Evolutionary conservation across 2,113 vertebrate genomes (phyloP).

Genomic region (Polyodon spathula): DNA sequence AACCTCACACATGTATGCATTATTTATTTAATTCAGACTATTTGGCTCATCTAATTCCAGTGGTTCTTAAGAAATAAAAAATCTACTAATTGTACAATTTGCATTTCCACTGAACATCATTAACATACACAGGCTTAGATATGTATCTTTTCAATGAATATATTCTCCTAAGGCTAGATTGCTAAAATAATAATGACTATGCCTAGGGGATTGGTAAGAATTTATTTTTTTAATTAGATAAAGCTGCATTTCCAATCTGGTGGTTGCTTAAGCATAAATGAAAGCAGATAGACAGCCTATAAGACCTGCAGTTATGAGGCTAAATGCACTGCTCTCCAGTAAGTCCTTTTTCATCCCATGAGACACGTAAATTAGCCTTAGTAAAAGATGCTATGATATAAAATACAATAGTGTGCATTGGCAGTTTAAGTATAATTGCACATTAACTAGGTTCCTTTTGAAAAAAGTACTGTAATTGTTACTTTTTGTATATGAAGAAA

Average conservation of each 20-base stretch:
- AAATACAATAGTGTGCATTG: no score
- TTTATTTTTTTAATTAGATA: constrained; percentile 62
- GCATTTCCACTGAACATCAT: constrained; percentile 33
- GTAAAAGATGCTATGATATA: no score
- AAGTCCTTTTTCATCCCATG: constrained; percentile 32
- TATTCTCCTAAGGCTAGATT: constrained; percentile 47
- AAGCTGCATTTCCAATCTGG: constrained; percentile 58
- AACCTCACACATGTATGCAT: not conserved
- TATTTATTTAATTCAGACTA: not conserved
- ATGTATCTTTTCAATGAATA: constrained; percentile 46
- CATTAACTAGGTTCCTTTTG: no score
- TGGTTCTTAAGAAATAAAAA: constrained; percentile 10
- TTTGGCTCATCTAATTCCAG: not conserved
- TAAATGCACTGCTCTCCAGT: constrained; percentile 32
- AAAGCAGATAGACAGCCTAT: constrained; percentile 43
- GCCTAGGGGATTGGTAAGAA: constrained; percentile 50
- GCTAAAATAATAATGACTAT: constrained; percentile 58
- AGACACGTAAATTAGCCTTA: constrained; percentile 25
- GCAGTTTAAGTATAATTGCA: no score
- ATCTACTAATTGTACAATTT: constrained; percentile 31
- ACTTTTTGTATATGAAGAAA: no score
- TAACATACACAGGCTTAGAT: constrained; percentile 40
- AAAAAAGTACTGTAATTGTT: no score
- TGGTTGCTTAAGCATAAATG: constrained; percentile 57
- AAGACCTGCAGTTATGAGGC: constrained; percentile 44